Evolutionary conservation across 92 coral and sea anemone species (phyloP).

Genomic region (Phymanthus crucifer): DNA sequence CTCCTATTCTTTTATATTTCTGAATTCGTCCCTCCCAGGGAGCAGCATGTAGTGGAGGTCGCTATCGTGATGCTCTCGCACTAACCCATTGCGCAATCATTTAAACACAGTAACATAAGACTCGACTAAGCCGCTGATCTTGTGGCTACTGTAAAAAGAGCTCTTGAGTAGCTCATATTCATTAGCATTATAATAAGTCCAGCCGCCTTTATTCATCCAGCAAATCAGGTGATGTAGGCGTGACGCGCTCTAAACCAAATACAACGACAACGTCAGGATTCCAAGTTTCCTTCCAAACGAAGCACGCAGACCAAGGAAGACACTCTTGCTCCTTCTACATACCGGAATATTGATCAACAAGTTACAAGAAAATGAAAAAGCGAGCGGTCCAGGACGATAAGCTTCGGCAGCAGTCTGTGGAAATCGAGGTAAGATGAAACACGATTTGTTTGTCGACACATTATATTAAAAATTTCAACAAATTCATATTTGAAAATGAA

Average conservation of each 20-base stretch:
- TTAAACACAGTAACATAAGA: too few relatives aligned
- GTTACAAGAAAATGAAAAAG: slow-evolving; percentile 11
- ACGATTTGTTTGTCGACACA: background rate
- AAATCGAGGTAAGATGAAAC: slow-evolving; percentile 18
- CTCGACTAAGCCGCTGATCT: background rate
- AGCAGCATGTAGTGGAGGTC: too few relatives aligned
- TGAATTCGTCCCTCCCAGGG: too few relatives aligned
- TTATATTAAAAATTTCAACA: background rate
- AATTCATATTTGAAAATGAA: background rate
- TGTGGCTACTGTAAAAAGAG: background rate
- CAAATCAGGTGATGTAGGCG: slow-evolving; percentile 12
- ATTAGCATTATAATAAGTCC: slow-evolving; percentile 1
- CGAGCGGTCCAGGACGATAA: background rate
- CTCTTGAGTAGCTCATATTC: background rate
- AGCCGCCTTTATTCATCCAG: background rate
- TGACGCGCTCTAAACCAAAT: background rate
- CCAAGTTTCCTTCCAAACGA: background rate
- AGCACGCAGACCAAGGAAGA: too few relatives aligned
- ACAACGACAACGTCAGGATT: background rate
- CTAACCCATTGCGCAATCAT: too few relatives aligned
- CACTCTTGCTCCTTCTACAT: background rate
- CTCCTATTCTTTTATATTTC: too few relatives aligned
- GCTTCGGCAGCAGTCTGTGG: slow-evolving; percentile 22
- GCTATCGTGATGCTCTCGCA: too few relatives aligned
- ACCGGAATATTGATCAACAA: background rate